Conservation (phyloP, 2,888 invertebrate species). For the Steinernema hermaphroditum region DNA sequence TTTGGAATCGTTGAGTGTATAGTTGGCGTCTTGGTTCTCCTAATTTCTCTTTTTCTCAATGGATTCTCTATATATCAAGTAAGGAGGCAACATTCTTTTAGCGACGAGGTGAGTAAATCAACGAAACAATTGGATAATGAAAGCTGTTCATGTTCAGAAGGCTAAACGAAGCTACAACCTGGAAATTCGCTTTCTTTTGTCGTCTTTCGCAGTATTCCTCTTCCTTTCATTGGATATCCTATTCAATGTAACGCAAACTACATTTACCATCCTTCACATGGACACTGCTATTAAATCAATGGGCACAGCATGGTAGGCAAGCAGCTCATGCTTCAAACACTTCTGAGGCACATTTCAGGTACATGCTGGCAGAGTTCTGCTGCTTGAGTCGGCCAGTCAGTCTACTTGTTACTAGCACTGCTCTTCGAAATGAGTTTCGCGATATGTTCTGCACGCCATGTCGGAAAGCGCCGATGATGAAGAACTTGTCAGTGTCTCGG, state of each 20-base stretch:
- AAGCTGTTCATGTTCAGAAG: background rate
- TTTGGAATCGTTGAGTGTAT: constrained; percentile 13
- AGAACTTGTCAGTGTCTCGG: background rate
- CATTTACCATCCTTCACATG: background rate
- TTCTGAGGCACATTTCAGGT: constrained; percentile 7
- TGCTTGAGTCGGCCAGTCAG: constrained; percentile 12
- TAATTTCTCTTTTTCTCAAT: background rate
- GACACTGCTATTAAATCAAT: background rate
- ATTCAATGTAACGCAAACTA: constrained; percentile 11
- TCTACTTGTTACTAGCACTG: constrained; percentile 6
- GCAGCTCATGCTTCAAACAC: background rate
- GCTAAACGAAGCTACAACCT: constrained; percentile 13
- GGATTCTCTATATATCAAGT: background rate
- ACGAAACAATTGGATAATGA: too few relatives aligned
- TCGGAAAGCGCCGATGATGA: background rate
- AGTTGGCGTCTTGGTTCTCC: background rate
- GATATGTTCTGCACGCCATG: constrained; percentile 3
- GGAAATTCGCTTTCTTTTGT: constrained; percentile 11
- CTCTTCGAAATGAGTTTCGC: background rate
- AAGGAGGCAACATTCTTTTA: background rate
- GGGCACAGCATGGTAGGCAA: background rate
- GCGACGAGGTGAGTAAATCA: background rate
- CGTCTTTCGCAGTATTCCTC: constrained; percentile 18
- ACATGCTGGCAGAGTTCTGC: constrained; percentile 12
- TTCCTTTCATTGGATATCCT: constrained; percentile 17